Percentiles rank a stretch among this genome's conserved stretches.
Evolutionary conservation across 1,140 invertebrate genomes (phyloP).

Genomic region (Eriosoma lanigerum): DNA sequence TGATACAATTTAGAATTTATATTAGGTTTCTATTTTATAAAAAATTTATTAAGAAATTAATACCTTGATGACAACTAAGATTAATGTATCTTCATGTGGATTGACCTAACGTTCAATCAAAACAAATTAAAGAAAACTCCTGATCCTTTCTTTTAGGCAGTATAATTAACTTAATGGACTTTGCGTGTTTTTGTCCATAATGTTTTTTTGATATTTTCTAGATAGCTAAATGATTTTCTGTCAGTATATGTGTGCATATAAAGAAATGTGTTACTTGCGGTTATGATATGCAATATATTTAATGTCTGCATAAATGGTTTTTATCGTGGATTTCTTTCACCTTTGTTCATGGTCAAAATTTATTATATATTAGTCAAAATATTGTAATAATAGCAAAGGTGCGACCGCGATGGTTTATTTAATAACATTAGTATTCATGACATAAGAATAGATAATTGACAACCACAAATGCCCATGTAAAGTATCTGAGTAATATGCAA

Average conservation of each 20-base stretch:
- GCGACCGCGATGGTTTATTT: too few relatives aligned
- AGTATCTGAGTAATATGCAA: too few relatives aligned
- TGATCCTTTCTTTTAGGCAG: background rate
- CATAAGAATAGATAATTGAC: too few relatives aligned
- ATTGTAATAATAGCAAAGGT: too few relatives aligned
- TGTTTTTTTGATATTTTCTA: background rate
- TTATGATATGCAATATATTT: background rate
- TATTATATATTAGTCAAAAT: too few relatives aligned
- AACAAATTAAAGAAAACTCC: background rate
- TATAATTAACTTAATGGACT: constrained; percentile 12
- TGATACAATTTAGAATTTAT: too few relatives aligned
- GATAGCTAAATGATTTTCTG: background rate
- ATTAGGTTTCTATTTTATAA: too few relatives aligned
- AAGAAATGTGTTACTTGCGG: background rate
- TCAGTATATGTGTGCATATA: background rate
- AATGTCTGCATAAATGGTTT: background rate
- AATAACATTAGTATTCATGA: too few relatives aligned
- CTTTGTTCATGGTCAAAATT: too few relatives aligned
- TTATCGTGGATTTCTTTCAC: background rate
- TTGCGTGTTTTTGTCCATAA: background rate
- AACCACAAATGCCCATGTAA: too few relatives aligned
- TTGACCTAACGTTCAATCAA: background rate
- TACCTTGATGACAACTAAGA: background rate
- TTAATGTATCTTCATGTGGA: background rate
- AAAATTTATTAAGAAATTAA: background rate